Percentiles rank a stretch among this genome's conserved stretches.
These are phyloP conservation scores for Brachymystax lenok DNA, from an alignment of 2,797 vertebrate genomes.

Conservation along the genomic window DNA sequence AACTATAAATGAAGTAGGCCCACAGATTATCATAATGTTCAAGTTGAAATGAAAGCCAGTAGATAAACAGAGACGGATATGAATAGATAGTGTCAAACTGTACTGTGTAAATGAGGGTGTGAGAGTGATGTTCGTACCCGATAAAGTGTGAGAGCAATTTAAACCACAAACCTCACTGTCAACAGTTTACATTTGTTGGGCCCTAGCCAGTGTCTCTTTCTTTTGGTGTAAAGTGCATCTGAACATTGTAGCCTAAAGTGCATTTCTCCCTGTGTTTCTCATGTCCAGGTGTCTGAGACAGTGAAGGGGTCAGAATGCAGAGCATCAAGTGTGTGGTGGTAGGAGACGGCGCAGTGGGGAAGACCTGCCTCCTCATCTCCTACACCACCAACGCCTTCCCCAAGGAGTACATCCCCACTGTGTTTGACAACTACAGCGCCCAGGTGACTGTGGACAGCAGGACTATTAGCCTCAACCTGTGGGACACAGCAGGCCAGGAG, in stretches of 20 bases:
- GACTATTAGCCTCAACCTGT: slow-evolving; percentile 83
- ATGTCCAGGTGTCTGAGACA: slow-evolving; percentile 55
- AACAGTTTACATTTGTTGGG: slow-evolving; percentile 1
- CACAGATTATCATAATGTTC: neutral
- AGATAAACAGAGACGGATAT: neutral
- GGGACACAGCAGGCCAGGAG: slow-evolving; percentile 89
- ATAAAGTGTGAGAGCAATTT: neutral
- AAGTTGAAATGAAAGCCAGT: neutral
- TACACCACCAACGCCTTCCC: slow-evolving; percentile 88
- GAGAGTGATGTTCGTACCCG: neutral
- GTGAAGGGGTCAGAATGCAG: slow-evolving; percentile 69
- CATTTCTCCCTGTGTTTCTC: slow-evolving; percentile 18
- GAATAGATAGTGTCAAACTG: neutral
- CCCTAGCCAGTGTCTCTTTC: neutral
- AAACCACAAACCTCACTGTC: slow-evolving; percentile 2
- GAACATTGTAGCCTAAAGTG: neutral
- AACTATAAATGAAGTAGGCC: neutral
- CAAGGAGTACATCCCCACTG: slow-evolving; percentile 87
- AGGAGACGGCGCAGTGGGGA: slow-evolving; percentile 84
- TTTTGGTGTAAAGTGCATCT: neutral
- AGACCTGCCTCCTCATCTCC: slow-evolving; percentile 87
- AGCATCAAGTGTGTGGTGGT: slow-evolving; percentile 88
- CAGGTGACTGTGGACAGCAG: slow-evolving; percentile 81
- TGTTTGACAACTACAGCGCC: slow-evolving; percentile 88
- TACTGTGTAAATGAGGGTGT: neutral